A percentile compares a stretch with the other conserved stretches of the same genome.
phyloP scores from a whole-genome alignment of 1,140 invertebrate species.

The Drosophila repletoides region DNA sequence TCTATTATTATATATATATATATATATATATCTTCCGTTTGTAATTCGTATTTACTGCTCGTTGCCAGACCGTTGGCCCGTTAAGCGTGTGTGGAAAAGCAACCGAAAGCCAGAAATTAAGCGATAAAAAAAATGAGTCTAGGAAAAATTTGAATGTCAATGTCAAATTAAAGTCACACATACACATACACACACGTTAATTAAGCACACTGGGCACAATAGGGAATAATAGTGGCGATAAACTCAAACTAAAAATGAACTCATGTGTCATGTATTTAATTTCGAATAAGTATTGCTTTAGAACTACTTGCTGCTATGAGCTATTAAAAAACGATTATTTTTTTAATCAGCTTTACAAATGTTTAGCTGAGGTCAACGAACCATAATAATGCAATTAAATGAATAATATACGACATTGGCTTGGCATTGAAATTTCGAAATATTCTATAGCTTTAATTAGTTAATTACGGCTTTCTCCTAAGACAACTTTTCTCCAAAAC shows the following conservation, averaged over 20 bases:
- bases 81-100: conserved; percentile 30
- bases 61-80: not conserved
- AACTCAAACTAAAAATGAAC: not conserved
- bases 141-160: conserved; percentile 66
- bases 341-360: not conserved
- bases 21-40: not conserved
- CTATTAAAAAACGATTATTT: not conserved
- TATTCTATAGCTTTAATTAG: no score
- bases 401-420: no score
- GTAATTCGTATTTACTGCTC: conserved; percentile 58
- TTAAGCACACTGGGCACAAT: conserved; percentile 30
- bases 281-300: not conserved
- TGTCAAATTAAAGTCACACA: conserved; percentile 67
- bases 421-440: not conserved
- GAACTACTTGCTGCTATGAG: not conserved
- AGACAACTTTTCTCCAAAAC: no score
- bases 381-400: no score
- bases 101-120: conserved; percentile 35
- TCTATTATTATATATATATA: not conserved
- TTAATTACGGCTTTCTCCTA: no score
- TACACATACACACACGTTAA: no score
- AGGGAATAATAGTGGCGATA: not conserved
- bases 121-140: conserved; percentile 28
- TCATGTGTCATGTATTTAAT: not conserved
- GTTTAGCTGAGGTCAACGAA: no score